Conservation (phyloP, 92 coral and sea anemone genomes). For the Ricordea florida region DNA sequence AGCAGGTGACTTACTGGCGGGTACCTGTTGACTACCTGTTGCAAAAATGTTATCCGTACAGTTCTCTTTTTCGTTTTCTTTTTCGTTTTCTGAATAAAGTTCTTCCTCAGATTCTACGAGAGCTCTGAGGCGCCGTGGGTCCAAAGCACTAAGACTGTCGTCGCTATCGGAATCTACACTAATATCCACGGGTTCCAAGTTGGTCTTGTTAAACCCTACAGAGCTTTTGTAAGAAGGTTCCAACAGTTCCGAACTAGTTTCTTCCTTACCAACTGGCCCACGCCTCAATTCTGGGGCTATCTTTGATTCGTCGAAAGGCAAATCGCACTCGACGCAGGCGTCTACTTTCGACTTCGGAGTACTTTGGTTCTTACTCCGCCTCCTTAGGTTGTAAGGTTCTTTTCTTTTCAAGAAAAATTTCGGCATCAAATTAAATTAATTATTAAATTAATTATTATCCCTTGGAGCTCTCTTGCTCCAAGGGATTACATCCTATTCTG, state of each 20-base stretch:
- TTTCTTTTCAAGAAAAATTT: not conserved
- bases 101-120: not conserved
- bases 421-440: not conserved
- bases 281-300: not conserved
- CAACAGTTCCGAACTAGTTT: not conserved
- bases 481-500: not conserved
- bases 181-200: not conserved
- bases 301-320: slow-evolving; percentile 11
- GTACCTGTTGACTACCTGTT: not conserved
- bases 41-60: not conserved
- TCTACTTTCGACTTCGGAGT: not conserved
- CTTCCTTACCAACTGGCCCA: not conserved
- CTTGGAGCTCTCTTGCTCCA: not conserved
- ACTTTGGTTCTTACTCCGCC: not conserved
- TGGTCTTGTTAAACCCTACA: not conserved
- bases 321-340: slow-evolving; percentile 15
- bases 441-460: not conserved
- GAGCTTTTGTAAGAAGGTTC: not conserved
- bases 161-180: not conserved
- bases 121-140: not conserved
- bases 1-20: not conserved
- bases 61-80: not conserved
- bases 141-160: not conserved
- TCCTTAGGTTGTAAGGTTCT: not conserved
- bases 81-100: not conserved